Evolutionary conservation across 2,113 vertebrate species (phyloP), one percentile per base, ranked within the genome.

Genomic region (Himantopus leucocephalus): DNA sequence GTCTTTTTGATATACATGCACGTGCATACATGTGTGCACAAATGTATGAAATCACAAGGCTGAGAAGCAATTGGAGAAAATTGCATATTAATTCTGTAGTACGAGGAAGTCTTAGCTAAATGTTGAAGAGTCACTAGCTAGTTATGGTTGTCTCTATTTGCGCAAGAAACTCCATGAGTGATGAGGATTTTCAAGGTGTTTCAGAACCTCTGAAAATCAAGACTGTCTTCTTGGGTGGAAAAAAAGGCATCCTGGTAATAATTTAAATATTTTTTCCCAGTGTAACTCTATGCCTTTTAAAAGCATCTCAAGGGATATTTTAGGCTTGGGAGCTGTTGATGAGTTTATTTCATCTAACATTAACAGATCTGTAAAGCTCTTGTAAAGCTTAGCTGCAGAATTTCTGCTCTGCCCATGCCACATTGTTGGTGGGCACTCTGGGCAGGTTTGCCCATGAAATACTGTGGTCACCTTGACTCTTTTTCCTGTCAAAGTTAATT

Each of bases 401-500:
- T 83, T 94, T 91, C 80, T 0, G 4, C 62, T 71, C 75, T 76
- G 29, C 35, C 35, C 20, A n/a, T 70, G 55, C 52, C 53, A 77
- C 13, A 8, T 37, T n/a, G 41, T 41, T 85, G 67, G 52, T 59
- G 73, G 47, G 22, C 45, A 41, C 5, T 13, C 92, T 29, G 37
- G 26, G 14, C 29, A 68, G n/a, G 64, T 47, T 87, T 94, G 34
- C 56, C 35, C 32, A 41, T 68, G 56, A 85, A 91, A 73, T 47
- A 24, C 32, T 32, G 23, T 67, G 81, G 72, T 95, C 82, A 66
- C 47, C 68, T 76, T 90, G 77, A 82, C 89, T 85, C 62, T 66
- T 94, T 45, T 90, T 60, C 89, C 63, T 95, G 53, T 90, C 71
- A 82, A 55, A 95, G 39, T 73, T 85, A 66, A 79, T 90, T 58